Evolutionary conservation across 2,113 vertebrate genomes (phyloP).

Genomic region (Hoplias malabaricus): DNA sequence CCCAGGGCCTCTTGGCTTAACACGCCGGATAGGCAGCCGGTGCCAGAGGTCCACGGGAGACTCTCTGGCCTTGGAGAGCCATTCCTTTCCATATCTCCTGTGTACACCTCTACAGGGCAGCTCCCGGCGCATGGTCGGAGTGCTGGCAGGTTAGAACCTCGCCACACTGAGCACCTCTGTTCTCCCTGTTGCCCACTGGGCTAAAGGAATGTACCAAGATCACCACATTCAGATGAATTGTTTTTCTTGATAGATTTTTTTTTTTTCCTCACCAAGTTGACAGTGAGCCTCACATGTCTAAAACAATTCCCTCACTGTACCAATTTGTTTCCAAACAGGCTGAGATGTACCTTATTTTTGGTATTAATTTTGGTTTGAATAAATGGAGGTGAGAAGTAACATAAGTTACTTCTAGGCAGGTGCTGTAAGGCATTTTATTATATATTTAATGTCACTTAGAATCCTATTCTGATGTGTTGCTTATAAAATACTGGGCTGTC

Average conservation of each 20-base stretch:
- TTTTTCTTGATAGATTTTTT: conserved; percentile 53
- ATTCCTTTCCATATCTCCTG: conserved; percentile 23
- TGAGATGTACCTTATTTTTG: background rate
- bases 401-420: no score
- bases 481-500: no score
- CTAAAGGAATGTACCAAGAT: conserved; percentile 48
- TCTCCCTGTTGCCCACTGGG: conserved; percentile 40
- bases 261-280: background rate
- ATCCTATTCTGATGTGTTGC: no score
- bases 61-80: conserved; percentile 6
- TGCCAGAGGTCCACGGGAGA: conserved; percentile 24
- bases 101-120: conserved; percentile 39
- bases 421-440: no score
- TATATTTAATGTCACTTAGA: no score
- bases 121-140: conserved; percentile 54
- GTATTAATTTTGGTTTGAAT: no score
- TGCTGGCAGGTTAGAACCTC: conserved; percentile 56
- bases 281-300: background rate
- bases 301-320: background rate
- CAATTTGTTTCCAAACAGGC: no score
- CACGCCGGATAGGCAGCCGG: conserved; percentile 1
- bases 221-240: conserved; percentile 37
- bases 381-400: no score
- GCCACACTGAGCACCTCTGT: conserved; percentile 58
- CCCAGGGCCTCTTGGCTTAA: conserved; percentile 28